Evolutionary conservation across 1,140 invertebrate genomes (phyloP).

Genomic region (Trachymyrmex cornetzi): DNA sequence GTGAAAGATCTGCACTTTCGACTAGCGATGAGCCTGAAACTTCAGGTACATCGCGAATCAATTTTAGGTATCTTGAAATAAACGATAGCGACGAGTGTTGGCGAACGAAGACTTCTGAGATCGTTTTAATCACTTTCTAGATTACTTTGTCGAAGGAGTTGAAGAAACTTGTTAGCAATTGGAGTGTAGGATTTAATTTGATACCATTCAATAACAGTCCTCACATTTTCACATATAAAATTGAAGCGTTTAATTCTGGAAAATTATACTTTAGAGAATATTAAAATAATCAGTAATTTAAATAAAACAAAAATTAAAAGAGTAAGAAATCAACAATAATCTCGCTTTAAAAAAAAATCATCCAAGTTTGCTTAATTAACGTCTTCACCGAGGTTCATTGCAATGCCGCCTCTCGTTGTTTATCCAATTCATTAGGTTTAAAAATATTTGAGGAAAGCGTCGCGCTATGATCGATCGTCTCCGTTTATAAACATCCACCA

Average conservation of each 20-base stretch:
- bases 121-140: slow-evolving; percentile 55
- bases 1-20: background rate
- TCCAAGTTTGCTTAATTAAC: slow-evolving; percentile 11
- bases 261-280: background rate
- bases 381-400: background rate
- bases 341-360: background rate
- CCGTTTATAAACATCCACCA: background rate
- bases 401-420: background rate
- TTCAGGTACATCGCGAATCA: background rate
- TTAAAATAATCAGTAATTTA: background rate
- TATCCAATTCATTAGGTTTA: background rate
- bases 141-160: slow-evolving; percentile 47
- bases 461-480: background rate
- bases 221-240: slow-evolving; percentile 11
- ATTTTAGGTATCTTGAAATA: background rate
- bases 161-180: slow-evolving; percentile 47
- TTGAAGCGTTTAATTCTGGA: slow-evolving; percentile 1
- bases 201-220: slow-evolving; percentile 29
- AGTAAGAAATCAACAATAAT: background rate
- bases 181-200: slow-evolving; percentile 41
- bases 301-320: slow-evolving; percentile 8
- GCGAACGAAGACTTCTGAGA: slow-evolving; percentile 36
- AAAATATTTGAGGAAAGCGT: background rate
- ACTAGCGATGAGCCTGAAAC: background rate
- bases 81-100: slow-evolving; percentile 17